Evolutionary conservation across 2,797 vertebrate genomes (phyloP).

Genomic region (Crenuchus spilurus): DNA sequence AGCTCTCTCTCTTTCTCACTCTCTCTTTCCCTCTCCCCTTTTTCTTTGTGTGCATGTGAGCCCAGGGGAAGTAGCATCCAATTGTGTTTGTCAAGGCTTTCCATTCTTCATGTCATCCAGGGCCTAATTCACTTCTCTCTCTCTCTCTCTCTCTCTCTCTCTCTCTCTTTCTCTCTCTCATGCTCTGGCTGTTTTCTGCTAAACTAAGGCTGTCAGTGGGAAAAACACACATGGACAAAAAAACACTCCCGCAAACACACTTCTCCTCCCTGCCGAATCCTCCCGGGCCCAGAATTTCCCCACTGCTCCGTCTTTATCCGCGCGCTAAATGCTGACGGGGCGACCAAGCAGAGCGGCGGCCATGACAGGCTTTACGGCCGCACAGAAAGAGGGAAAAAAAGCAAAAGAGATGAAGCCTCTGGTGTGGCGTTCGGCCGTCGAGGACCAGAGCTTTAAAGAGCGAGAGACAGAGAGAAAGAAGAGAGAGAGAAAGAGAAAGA

Average conservation of each 20-base stretch:
- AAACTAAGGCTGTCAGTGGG: conserved; percentile 86
- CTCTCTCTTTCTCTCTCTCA: conserved; percentile 64
- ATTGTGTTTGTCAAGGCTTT: conserved; percentile 92
- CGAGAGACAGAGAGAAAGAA: neutral
- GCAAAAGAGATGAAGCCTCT: conserved; percentile 67
- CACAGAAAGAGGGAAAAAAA: conserved; percentile 72
- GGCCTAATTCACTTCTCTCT: conserved; percentile 72
- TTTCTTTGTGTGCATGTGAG: conserved; percentile 55
- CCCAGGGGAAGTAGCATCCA: conserved; percentile 86
- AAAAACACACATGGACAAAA: conserved; percentile 86
- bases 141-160: conserved; percentile 23
- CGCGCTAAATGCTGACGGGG: conserved; percentile 89
- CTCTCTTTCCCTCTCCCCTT: neutral
- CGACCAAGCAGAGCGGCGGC: conserved; percentile 88
- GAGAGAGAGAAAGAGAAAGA: conserved; percentile 9
- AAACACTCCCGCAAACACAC: conserved; percentile 84
- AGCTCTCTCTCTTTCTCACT: conserved; percentile 15
- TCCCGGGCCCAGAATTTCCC: conserved; percentile 81
- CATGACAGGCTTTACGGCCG: conserved; percentile 85
- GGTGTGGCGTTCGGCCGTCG: conserved; percentile 71
- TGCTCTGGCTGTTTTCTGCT: conserved; percentile 89
- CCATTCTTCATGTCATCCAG: conserved; percentile 85
- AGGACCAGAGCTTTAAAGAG: conserved; percentile 62
- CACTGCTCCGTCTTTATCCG: conserved; percentile 88
- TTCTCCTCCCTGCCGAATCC: conserved; percentile 73